Percentiles rank a stretch among this genome's conserved stretches.
Conservation (phyloP, 1,140 invertebrate species). For the Diabrotica undecimpunctata region DNA sequence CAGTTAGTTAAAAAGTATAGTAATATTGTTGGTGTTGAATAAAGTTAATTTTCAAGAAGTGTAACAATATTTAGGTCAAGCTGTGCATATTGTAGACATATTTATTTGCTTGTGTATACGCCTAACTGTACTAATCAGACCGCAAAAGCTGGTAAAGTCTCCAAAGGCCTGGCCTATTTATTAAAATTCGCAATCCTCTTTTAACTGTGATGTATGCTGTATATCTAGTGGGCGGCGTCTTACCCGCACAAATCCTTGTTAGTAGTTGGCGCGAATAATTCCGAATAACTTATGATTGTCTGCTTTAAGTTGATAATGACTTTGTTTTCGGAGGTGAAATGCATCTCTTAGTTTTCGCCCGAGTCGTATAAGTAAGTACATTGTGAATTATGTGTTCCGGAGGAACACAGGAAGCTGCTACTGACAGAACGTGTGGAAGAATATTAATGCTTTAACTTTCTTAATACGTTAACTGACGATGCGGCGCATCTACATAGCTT, state of each 20-base stretch:
- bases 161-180: too few relatives aligned
- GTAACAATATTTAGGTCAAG: too few relatives aligned
- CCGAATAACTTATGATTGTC: slow-evolving; percentile 23
- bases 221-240: slow-evolving; percentile 10
- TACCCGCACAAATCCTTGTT: slow-evolving; percentile 20
- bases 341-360: neutral
- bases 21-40: too few relatives aligned
- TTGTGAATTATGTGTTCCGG: neutral
- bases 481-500: too few relatives aligned
- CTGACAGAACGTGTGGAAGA: neutral
- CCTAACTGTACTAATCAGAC: too few relatives aligned
- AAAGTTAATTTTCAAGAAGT: too few relatives aligned
- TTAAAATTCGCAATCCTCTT: slow-evolving; percentile 18
- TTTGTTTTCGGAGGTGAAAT: slow-evolving; percentile 16
- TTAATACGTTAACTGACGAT: neutral
- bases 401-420: neutral
- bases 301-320: slow-evolving; percentile 23
- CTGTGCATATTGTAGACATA: too few relatives aligned
- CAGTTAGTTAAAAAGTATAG: too few relatives aligned
- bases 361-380: neutral
- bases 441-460: slow-evolving; percentile 2
- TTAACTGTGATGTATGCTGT: slow-evolving; percentile 18
- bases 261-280: slow-evolving; percentile 21
- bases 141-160: too few relatives aligned
- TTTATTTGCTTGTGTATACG: too few relatives aligned